Percentiles rank a stretch among this genome's conserved stretches.
phyloP scores from a whole-genome alignment of 2,888 invertebrate genomes.

The Odontocolon sp. region DNA sequence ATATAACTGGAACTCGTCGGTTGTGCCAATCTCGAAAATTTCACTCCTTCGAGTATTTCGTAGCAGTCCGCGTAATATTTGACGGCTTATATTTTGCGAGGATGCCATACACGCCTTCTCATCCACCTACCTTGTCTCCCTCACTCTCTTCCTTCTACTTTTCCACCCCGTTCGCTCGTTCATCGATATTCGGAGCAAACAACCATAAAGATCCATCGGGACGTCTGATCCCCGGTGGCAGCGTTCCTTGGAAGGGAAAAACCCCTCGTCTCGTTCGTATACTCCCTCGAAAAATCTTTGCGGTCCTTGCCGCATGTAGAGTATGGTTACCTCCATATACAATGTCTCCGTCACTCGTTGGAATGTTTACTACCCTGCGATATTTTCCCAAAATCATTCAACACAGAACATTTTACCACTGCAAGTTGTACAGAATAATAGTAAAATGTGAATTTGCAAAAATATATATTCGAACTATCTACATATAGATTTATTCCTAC shows the following conservation, averaged over 20 bases:
- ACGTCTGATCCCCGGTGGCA: conserved; percentile 6
- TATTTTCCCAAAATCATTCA: too few species aligned
- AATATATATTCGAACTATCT: too few species aligned
- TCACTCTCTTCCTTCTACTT: not conserved
- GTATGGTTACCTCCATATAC: too few species aligned
- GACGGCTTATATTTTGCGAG: conserved; percentile 5
- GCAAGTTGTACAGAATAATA: too few species aligned
- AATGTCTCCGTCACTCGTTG: too few species aligned
- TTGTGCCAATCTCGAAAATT: conserved; percentile 31
- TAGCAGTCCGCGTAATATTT: not conserved
- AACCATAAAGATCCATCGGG: conserved; percentile 71
- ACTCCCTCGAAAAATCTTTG: not conserved
- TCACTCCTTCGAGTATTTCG: conserved; percentile 9
- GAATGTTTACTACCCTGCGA: too few species aligned
- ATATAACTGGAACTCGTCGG: not conserved
- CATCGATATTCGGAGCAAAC: conserved; percentile 73
- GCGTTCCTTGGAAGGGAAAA: not conserved
- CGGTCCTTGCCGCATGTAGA: conserved; percentile 5
- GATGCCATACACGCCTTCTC: conserved; percentile 15
- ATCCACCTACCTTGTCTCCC: conserved; percentile 11
- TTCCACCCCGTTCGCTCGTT: conserved; percentile 64
- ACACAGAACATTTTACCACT: too few species aligned
- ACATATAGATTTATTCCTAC: too few species aligned
- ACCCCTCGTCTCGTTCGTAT: too few species aligned
- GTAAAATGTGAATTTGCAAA: too few species aligned